Evolutionary conservation across 92 coral and sea anemone species (phyloP).

Genomic region (Epizoanthus scotinus): DNA sequence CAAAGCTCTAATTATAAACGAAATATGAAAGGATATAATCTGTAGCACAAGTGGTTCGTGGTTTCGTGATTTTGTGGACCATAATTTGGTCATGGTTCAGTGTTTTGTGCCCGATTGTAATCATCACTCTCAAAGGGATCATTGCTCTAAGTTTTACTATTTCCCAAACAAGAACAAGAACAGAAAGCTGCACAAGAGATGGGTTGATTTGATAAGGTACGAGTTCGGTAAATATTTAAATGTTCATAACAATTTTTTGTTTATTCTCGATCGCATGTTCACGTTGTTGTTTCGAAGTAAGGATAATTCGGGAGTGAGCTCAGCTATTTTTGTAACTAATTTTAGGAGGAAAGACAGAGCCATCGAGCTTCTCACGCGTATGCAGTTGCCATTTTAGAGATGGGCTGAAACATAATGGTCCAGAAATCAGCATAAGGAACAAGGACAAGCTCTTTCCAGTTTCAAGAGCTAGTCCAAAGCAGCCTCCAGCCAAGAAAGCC

Average conservation of each 20-base stretch:
- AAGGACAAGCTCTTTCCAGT: constrained; percentile 29
- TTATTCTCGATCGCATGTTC: constrained; percentile 1
- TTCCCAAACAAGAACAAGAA: constrained; percentile 48
- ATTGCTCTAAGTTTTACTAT: constrained; percentile 31
- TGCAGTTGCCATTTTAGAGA: constrained; percentile 66
- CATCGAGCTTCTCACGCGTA: constrained; percentile 42
- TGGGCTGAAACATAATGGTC: constrained; percentile 52
- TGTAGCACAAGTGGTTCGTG: constrained; percentile 15
- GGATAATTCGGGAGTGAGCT: constrained; percentile 15
- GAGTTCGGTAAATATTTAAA: constrained; percentile 19
- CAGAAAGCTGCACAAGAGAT: constrained; percentile 28
- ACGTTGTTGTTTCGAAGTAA: constrained; percentile 1
- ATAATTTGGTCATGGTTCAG: constrained; percentile 38
- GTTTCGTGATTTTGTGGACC: not conserved
- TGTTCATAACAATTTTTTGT: not conserved
- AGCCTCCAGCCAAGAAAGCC: constrained; percentile 23
- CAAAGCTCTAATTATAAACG: constrained; percentile 24
- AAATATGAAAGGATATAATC: constrained; percentile 9
- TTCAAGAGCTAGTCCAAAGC: constrained; percentile 8
- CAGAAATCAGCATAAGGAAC: constrained; percentile 17
- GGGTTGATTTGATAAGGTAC: constrained; percentile 38
- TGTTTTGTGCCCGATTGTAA: constrained; percentile 45
- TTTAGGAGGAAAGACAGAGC: constrained; percentile 52
- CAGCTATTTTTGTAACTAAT: constrained; percentile 18
- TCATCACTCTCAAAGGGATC: constrained; percentile 35